Evolutionary conservation across 2,888 invertebrate genomes (phyloP), one percentile per base, ranked within the genome.

Genomic region (Temnothorax ravouxi): DNA sequence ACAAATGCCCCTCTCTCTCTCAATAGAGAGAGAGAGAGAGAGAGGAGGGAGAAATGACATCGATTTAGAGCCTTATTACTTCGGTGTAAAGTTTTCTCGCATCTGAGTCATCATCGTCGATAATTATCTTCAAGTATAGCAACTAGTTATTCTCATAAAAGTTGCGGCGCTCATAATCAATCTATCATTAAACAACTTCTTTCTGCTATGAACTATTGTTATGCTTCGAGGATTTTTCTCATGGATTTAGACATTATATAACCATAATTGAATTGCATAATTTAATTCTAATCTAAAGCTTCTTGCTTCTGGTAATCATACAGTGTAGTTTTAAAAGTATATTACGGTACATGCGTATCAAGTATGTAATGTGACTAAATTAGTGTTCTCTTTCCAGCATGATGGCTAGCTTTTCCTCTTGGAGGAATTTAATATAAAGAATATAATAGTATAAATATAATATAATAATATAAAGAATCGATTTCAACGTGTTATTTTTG

Each of bases 61-160:
- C 59, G 69, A 86, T 74, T 61, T 41, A 69, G 52, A 83, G 59
- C 62, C 38, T 64, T 50, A 61, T 66, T 80, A 61, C 76, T 76
- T 38, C 34, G 61, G n/a, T 54, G 11, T 71, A 79, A 77, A 69
- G 71, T 44, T 86, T 56, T 86, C 79, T 52, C 13, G 25, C 69
- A 41, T 41, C 54, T 85, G 71, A 83, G 5, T 85, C 71, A 72
- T 85, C 71, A 72, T 29, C 64, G 44, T 62, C 29, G 34, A 56
- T n/a, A 79, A 82, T 85, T 85, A 82, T 69, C 50, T 64, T 59
- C 56, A 69, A 69, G 41, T 67, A 56, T 67, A 56, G 52, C 76
- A 34, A 38, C 50, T 38, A 69, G 38, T 15, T 25, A 25, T 61
- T 76, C 13, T 25, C 25, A 13, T 54, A 21, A 69, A 25, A 69